Conservation (phyloP, 2,113 vertebrate species). For the Triplophysa siluroides region DNA sequence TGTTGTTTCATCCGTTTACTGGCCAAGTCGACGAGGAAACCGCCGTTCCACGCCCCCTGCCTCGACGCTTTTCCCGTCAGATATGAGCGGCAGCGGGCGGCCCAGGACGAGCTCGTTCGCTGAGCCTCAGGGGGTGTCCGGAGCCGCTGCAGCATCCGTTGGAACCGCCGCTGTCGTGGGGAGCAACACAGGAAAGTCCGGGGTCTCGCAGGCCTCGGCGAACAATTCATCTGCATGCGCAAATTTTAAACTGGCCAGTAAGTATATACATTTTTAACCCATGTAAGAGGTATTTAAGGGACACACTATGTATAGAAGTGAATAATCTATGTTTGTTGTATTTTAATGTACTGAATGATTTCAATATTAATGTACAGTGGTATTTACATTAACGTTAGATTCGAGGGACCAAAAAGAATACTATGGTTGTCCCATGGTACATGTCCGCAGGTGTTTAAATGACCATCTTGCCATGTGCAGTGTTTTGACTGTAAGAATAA, state of each 20-base stretch:
- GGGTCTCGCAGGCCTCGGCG: slow-evolving; percentile 78
- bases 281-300: neutral
- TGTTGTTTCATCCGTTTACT: slow-evolving; percentile 57
- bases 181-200: slow-evolving; percentile 78
- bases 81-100: slow-evolving; percentile 82
- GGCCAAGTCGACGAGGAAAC: slow-evolving; percentile 51
- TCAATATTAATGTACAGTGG: neutral
- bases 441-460: neutral
- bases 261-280: slow-evolving; percentile 55
- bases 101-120: slow-evolving; percentile 81
- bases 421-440: neutral
- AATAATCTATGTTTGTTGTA: neutral
- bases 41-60: slow-evolving; percentile 58
- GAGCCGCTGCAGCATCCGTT: slow-evolving; percentile 70
- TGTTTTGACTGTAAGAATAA: neutral
- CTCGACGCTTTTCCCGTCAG: slow-evolving; percentile 68
- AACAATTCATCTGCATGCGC: slow-evolving; percentile 73
- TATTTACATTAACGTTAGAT: neutral
- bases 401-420: neutral
- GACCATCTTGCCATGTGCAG: neutral
- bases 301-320: neutral
- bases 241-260: slow-evolving; percentile 75
- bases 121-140: slow-evolving; percentile 76
- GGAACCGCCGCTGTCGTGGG: slow-evolving; percentile 77
- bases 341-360: neutral